These are phyloP conservation scores for Lepus americanus DNA, from an alignment of 2,113 vertebrate genomes.

Conservation along the genomic window DNA sequence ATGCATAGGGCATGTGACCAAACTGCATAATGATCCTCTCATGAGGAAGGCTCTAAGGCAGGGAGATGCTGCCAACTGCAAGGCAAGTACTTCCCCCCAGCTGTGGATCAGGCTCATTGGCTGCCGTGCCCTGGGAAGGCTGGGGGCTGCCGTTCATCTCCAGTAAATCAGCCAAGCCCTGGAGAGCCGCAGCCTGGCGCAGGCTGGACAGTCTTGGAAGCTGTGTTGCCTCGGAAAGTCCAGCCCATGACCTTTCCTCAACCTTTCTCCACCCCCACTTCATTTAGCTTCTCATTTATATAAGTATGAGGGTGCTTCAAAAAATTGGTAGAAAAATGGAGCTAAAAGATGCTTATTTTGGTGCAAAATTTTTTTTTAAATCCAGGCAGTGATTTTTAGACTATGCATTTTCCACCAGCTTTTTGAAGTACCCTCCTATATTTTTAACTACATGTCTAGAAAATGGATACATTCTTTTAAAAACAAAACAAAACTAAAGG, in stretches of 20 bases:
- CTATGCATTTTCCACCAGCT: background rate
- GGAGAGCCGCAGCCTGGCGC: conserved; percentile 64
- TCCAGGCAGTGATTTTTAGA: no score
- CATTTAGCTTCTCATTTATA: background rate
- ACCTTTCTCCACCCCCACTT: conserved; percentile 59
- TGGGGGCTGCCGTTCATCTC: conserved; percentile 85
- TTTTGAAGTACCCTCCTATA: background rate
- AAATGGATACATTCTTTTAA: background rate
- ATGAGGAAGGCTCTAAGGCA: conserved; percentile 80
- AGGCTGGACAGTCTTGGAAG: conserved; percentile 50
- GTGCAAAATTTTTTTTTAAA: no score
- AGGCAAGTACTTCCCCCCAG: conserved; percentile 84
- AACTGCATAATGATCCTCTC: conserved; percentile 84
- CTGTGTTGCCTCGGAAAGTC: conserved; percentile 57
- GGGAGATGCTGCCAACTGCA: conserved; percentile 79
- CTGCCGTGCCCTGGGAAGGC: conserved; percentile 83
- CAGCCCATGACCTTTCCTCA: conserved; percentile 66
- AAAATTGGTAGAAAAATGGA: no score
- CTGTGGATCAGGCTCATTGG: conserved; percentile 86
- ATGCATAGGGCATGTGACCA: conserved; percentile 82
- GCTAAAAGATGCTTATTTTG: no score
- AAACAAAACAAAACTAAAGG: background rate
- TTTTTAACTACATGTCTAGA: background rate
- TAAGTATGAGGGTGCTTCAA: background rate
- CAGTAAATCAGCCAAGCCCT: conserved; percentile 82